phyloP scores from a whole-genome alignment of 2,113 vertebrate genomes.

The Regulus satrapa region DNA sequence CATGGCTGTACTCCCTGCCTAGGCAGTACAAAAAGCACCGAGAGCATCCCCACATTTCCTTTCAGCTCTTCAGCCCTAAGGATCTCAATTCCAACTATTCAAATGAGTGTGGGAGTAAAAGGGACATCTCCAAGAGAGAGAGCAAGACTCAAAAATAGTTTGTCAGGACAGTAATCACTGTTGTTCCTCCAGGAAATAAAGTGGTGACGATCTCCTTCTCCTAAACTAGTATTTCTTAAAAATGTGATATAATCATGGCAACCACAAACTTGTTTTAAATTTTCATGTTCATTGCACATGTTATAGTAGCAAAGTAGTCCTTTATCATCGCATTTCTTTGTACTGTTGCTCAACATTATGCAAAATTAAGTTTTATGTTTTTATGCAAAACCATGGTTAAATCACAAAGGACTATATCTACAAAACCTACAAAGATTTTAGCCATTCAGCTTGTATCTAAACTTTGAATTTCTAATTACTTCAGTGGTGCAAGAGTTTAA shows the following conservation, averaged over 20 bases:
- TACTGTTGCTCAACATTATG: not conserved
- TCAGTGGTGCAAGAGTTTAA: not conserved
- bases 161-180: not conserved
- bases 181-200: not conserved
- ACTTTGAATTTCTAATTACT: not conserved
- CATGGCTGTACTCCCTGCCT: not conserved
- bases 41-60: not conserved
- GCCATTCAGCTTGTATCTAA: fast-evolving
- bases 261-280: not conserved
- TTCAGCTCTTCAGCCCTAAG: not conserved
- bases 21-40: not conserved
- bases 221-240: not conserved
- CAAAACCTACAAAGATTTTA: not conserved
- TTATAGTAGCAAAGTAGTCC: not conserved
- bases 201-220: not conserved
- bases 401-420: not conserved
- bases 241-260: not conserved
- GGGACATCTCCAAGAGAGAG: not conserved
- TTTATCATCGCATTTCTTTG: not conserved
- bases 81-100: not conserved
- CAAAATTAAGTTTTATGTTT: not conserved
- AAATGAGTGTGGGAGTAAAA: not conserved
- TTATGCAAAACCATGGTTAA: not conserved
- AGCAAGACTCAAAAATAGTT: not conserved
- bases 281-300: not conserved